A percentile compares a stretch with the other conserved stretches of the same genome.
Conservation (phyloP, 2,113 vertebrate species). For the Montifringilla adamsi region DNA sequence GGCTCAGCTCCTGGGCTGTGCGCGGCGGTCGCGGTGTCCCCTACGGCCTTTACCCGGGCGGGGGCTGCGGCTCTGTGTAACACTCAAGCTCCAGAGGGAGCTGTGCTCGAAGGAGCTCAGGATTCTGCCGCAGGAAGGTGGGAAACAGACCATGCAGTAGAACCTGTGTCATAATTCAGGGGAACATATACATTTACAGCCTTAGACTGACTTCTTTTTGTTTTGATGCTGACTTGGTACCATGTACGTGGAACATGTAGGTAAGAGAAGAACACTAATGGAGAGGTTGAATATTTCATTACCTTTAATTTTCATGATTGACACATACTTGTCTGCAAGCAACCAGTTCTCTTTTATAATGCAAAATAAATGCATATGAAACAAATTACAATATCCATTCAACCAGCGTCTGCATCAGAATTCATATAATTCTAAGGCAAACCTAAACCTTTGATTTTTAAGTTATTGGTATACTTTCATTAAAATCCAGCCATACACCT, state of each 20-base stretch:
- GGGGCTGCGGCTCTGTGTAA: fast-evolving
- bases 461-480: background rate
- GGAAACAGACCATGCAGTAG: fast-evolving
- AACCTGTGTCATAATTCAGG: background rate
- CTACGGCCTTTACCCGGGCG: fast-evolving
- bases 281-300: background rate
- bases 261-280: background rate
- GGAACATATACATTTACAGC: background rate
- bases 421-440: background rate
- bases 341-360: background rate
- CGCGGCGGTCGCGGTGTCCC: fast-evolving
- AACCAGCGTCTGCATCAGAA: background rate
- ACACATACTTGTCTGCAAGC: background rate
- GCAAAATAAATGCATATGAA: background rate
- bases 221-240: background rate
- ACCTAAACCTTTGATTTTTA: background rate
- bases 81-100: background rate
- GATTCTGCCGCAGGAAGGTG: background rate
- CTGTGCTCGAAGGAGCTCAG: background rate
- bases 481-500: background rate
- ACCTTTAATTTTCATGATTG: background rate
- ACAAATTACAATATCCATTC: background rate
- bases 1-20: background rate
- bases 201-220: background rate
- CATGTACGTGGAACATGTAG: background rate